Conservation (phyloP, 1,140 invertebrate genomes). For the Cryptotermes secundus region DNA sequence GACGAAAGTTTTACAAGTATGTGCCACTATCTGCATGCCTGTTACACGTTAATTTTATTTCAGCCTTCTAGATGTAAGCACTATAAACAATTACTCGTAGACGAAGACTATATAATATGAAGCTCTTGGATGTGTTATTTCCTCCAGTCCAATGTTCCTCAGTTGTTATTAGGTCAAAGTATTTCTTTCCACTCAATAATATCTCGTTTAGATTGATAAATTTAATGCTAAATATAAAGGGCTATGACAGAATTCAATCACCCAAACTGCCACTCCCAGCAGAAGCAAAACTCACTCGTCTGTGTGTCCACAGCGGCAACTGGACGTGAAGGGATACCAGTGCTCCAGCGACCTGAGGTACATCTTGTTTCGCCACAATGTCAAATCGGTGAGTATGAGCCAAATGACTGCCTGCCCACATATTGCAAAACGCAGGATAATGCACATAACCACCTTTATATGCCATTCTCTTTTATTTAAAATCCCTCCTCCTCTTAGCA, state of each 20-base stretch:
- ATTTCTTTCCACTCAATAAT: neutral
- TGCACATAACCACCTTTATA: neutral
- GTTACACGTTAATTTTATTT: too few relatives aligned
- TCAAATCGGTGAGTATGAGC: conserved; percentile 69
- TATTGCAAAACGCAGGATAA: neutral
- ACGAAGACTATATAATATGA: neutral
- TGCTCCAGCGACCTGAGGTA: conserved; percentile 77
- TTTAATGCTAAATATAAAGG: too few relatives aligned
- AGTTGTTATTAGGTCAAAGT: neutral
- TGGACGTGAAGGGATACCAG: conserved; percentile 80
- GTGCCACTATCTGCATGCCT: neutral
- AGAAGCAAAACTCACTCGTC: neutral
- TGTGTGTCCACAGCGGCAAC: conserved; percentile 63
- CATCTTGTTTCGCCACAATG: conserved; percentile 81
- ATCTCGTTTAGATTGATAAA: too few relatives aligned
- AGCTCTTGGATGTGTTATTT: neutral
- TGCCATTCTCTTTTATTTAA: neutral
- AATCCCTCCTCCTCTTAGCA: neutral
- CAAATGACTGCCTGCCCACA: conserved; percentile 17
- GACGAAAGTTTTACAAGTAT: neutral
- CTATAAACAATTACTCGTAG: neutral
- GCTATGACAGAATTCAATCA: too few relatives aligned
- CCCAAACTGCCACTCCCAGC: too few relatives aligned
- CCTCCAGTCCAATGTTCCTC: neutral
- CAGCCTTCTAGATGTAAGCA: neutral